A percentile compares a stretch with the other conserved stretches of the same genome.
Evolutionary conservation across 2,797 vertebrate genomes (phyloP).

Genomic region (Manis pentadactyla): DNA sequence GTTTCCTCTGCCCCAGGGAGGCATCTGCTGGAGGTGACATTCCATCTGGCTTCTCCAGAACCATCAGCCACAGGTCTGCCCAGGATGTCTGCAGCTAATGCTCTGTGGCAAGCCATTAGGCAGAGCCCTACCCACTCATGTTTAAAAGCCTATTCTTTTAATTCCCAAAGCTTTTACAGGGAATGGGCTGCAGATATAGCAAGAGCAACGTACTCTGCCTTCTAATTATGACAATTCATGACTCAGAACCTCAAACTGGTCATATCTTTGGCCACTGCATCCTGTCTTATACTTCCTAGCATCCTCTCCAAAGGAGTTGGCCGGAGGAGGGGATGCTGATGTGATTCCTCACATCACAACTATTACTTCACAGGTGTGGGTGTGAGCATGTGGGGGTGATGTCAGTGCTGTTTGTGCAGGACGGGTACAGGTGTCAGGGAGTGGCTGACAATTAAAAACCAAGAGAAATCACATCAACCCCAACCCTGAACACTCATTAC

Average conservation of each 20-base stretch:
- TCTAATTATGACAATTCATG: slow-evolving; percentile 60
- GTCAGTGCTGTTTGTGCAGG: background rate
- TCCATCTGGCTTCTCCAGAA: background rate
- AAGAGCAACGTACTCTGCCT: slow-evolving; percentile 6
- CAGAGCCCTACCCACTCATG: background rate
- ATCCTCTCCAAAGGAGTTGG: background rate
- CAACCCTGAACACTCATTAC: background rate
- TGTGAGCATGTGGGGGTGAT: background rate
- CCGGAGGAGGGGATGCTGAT: background rate
- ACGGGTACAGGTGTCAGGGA: no score
- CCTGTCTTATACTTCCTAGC: background rate
- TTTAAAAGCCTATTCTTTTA: slow-evolving; percentile 63
- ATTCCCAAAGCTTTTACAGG: slow-evolving; percentile 48
- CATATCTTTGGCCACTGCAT: slow-evolving; percentile 45
- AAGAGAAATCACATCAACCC: background rate
- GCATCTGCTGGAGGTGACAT: background rate
- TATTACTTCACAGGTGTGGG: background rate
- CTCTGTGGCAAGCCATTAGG: background rate
- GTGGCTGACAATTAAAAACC: background rate
- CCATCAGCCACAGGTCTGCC: background rate
- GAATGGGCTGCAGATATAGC: background rate
- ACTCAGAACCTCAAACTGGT: slow-evolving; percentile 64
- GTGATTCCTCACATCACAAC: background rate
- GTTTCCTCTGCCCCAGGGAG: background rate
- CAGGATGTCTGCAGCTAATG: background rate